Evolutionary conservation across 1,140 invertebrate species (phyloP).

Genomic region (Megalopta genalis): DNA sequence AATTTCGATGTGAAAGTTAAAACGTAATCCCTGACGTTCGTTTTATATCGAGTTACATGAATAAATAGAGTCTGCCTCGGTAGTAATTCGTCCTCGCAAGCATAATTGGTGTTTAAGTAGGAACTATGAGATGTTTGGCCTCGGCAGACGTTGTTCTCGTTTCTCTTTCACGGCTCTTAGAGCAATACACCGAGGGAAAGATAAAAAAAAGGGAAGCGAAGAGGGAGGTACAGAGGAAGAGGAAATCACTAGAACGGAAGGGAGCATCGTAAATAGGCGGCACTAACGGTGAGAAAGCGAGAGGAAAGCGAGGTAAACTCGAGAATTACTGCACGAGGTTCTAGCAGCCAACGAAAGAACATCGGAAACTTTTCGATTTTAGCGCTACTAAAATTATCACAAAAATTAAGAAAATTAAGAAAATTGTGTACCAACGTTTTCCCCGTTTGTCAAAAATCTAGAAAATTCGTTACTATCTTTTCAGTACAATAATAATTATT

Average conservation of each 20-base stretch:
- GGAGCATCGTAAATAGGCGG: slow-evolving; percentile 34
- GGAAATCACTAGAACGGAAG: slow-evolving; percentile 29
- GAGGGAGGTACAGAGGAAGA: slow-evolving; percentile 4
- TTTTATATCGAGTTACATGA: too few relatives aligned
- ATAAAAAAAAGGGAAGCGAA: background rate
- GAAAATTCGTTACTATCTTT: too few relatives aligned
- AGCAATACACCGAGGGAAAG: too few relatives aligned
- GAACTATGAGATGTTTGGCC: background rate
- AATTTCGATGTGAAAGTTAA: too few relatives aligned
- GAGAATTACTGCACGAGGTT: background rate
- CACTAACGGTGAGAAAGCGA: slow-evolving; percentile 28
- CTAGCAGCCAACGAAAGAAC: background rate
- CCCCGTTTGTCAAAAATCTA: too few relatives aligned
- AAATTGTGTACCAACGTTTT: too few relatives aligned
- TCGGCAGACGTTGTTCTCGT: background rate
- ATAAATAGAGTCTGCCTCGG: too few relatives aligned
- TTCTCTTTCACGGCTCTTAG: background rate
- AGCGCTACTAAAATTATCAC: too few relatives aligned
- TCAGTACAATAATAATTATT: too few relatives aligned
- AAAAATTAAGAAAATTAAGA: too few relatives aligned
- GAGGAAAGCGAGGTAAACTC: slow-evolving; percentile 22
- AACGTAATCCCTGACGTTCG: too few relatives aligned
- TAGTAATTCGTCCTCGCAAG: too few relatives aligned
- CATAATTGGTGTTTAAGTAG: slow-evolving; percentile 4
- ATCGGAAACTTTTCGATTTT: background rate